A percentile compares a stretch with the other conserved stretches of the same genome.
Evolutionary conservation across 2,888 invertebrate genomes (phyloP).

Genomic region (Megalurothrips usitatus): DNA sequence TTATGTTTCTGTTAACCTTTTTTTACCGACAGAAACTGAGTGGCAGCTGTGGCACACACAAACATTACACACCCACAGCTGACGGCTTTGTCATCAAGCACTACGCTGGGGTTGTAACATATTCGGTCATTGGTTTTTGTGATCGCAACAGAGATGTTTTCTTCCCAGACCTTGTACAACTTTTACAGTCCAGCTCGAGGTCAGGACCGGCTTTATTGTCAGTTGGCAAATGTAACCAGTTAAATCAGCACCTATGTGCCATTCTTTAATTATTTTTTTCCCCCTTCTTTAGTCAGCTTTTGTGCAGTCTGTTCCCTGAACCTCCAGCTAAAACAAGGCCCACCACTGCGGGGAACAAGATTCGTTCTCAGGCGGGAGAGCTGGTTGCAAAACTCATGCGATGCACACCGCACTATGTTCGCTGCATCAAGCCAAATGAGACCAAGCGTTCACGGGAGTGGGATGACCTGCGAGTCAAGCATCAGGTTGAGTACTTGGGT

Average conservation of each 20-base stretch:
- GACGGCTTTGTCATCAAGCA: constrained; percentile 59
- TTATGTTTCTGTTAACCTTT: not conserved
- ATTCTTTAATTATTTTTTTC: constrained; percentile 1
- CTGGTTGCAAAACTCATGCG: constrained; percentile 61
- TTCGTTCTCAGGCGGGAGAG: constrained; percentile 60
- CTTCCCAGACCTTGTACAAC: constrained; percentile 58
- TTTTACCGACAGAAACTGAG: constrained; percentile 48
- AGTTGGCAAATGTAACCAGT: not conserved
- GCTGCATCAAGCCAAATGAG: constrained; percentile 68
- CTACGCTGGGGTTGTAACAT: constrained; percentile 63
- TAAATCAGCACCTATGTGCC: not conserved
- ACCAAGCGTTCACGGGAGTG: constrained; percentile 61
- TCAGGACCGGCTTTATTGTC: constrained; percentile 38
- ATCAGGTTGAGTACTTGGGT: constrained; percentile 62
- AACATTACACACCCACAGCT: constrained; percentile 55
- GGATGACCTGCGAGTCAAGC: constrained; percentile 59
- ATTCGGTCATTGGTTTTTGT: constrained; percentile 61
- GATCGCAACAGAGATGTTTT: constrained; percentile 64
- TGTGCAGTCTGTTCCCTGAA: constrained; percentile 57
- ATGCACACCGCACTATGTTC: constrained; percentile 64
- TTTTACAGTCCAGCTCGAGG: constrained; percentile 61
- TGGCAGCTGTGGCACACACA: constrained; percentile 51
- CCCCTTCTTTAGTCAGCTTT: constrained; percentile 50
- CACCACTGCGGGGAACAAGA: constrained; percentile 62
- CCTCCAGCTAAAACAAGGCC: constrained; percentile 50